phyloP scores from a whole-genome alignment of 2,113 vertebrate genomes.

The Chaetura pelagica region DNA sequence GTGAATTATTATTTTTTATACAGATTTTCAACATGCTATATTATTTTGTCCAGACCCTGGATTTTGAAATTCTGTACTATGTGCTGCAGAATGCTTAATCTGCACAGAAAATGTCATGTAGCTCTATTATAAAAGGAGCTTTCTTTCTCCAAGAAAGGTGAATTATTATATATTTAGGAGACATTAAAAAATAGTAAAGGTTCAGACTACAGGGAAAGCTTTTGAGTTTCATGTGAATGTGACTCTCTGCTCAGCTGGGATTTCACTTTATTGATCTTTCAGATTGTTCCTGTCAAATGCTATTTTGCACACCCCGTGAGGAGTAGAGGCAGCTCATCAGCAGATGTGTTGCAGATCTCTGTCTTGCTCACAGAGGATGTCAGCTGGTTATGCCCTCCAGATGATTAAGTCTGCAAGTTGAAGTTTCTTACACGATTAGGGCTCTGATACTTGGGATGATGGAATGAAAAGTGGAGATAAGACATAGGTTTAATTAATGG shows the following conservation, averaged over 20 bases:
- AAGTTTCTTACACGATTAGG: neutral
- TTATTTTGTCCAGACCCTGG: neutral
- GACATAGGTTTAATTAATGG: neutral
- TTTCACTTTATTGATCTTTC: neutral
- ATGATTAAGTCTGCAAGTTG: neutral
- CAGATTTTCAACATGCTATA: neutral
- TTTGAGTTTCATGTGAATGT: neutral
- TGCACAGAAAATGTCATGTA: neutral
- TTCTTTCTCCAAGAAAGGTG: neutral
- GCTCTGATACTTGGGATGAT: neutral
- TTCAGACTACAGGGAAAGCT: neutral
- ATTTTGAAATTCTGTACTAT: neutral
- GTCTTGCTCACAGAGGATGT: neutral
- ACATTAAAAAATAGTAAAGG: neutral
- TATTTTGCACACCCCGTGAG: neutral
- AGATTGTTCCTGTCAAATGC: neutral
- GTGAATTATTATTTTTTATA: neutral
- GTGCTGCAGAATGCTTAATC: neutral
- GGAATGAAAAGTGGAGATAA: rapidly evolving
- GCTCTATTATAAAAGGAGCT: neutral
- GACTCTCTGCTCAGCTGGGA: neutral
- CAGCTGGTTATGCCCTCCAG: neutral
- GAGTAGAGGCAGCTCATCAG: neutral
- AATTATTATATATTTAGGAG: neutral
- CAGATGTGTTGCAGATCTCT: neutral